These are phyloP conservation scores for Crocallis elinguaria DNA, from an alignment of 2,888 invertebrate species.

Conservation along the genomic window DNA sequence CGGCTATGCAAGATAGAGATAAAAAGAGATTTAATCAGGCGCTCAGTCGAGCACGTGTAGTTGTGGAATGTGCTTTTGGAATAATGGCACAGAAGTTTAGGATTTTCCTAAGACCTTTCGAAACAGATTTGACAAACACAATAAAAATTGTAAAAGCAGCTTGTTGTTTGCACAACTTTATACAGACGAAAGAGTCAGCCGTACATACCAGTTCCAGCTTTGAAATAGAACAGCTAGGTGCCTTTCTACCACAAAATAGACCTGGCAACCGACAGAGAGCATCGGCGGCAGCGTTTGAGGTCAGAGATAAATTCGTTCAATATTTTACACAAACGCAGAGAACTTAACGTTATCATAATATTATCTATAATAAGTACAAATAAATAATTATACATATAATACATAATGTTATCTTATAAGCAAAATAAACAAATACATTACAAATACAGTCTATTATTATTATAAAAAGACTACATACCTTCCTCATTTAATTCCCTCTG, in stretches of 20 bases:
- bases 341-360: too few relatives aligned
- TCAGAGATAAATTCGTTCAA: slow-evolving; percentile 29
- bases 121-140: slow-evolving; percentile 24
- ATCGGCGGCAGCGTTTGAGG: slow-evolving; percentile 24
- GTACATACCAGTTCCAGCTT: too few relatives aligned
- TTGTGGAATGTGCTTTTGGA: slow-evolving; percentile 30
- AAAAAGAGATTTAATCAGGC: too few relatives aligned
- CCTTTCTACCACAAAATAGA: slow-evolving; percentile 28
- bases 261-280: slow-evolving; percentile 16
- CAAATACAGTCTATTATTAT: too few relatives aligned
- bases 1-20: slow-evolving; percentile 24
- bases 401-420: too few relatives aligned
- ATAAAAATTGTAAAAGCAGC: slow-evolving; percentile 27
- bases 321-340: slow-evolving; percentile 21
- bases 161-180: slow-evolving; percentile 27
- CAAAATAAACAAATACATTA: too few relatives aligned
- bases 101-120: slow-evolving; percentile 20
- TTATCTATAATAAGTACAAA: too few relatives aligned
- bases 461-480: too few relatives aligned
- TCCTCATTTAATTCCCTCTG: too few relatives aligned
- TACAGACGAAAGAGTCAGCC: slow-evolving; percentile 28
- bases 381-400: too few relatives aligned
- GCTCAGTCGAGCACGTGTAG: slow-evolving; percentile 26
- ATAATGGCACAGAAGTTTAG: slow-evolving; percentile 31
- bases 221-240: too few relatives aligned